Base-by-base conservation (phyloP, 2,113 vertebrate genomes). In the Tachuris rubrigastra region DNA sequence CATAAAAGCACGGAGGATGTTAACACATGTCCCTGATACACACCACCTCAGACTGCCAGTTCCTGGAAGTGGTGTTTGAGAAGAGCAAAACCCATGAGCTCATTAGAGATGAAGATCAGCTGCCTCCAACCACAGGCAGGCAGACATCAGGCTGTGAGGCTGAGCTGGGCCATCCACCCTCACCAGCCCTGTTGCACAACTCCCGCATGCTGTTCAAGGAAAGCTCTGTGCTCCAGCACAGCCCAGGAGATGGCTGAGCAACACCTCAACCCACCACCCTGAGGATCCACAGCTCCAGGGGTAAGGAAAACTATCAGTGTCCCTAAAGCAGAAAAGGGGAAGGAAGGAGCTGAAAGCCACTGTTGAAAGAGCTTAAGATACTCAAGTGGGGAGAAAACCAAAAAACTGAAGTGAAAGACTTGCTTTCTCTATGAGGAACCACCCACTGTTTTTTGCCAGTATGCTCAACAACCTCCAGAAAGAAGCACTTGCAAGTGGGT, bases 171-270 rank as follows among this genome's bases (percentile, higher is more conserved):
- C 73, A 53, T 2, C 60, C 21, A 58, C 50, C 44, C 55, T 39
- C 42, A 18, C 14, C 58, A 44, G 49, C 5, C 6, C 47, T 27
- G 14, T 19, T 90, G 58, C 71, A 76, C 49, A 91, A 50, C 27
- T 39, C 46, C 65, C 8, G 6, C 0, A 0, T 3, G 55, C 2
- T 42, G 21, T 9, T 50, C 9, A 16, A 58, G 74, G 82, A n/a
- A 23, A 83, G 60, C 46, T 52, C 80, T 27, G 20, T 4, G 2
- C 56, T 46, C 71, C 39, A 7, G 63, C 63, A 76, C 30, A 33
- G 79, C 53, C 14, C 47, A 10, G 67, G 71, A n/a, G 33, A 17
- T 56, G n/a, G 9, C 5, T 73, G 49, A 68, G 67, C 60, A 89
- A 59, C 31, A 58, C 47, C 42, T 85, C 86, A 25, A 23, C 6